Evolutionary conservation across 2,888 invertebrate species (phyloP).

Genomic region (Acanthosepion esculentum): DNA sequence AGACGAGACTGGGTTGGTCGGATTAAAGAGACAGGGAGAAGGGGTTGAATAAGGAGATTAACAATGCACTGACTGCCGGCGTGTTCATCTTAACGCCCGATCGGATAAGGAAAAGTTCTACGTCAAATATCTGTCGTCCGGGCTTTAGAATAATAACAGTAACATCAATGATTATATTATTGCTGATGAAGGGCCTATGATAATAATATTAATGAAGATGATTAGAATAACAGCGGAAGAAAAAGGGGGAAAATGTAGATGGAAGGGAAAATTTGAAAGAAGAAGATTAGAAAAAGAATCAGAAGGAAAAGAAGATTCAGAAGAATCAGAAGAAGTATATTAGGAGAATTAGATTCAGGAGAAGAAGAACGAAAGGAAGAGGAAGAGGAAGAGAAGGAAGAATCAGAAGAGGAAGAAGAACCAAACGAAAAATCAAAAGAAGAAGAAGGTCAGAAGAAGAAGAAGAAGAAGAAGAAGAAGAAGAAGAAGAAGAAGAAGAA

Average conservation of each 20-base stretch:
- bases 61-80: not conserved
- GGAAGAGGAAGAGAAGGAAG: no score
- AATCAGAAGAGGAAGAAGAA: no score
- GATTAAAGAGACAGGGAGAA: not conserved
- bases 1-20: not conserved
- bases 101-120: constrained; percentile 7
- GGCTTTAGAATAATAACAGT: not conserved
- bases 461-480: no score
- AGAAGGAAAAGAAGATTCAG: no score
- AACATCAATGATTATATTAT: not conserved
- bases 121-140: not conserved
- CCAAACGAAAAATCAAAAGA: no score
- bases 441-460: no score
- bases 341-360: no score
- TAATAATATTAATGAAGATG: not conserved
- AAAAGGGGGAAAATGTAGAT: not conserved
- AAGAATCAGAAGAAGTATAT: no score
- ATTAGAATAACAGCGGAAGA: not conserved
- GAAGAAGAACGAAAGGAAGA: no score
- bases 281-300: no score
- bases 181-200: not conserved
- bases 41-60: not conserved
- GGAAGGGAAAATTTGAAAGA: not conserved
- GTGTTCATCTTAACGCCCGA: not conserved
- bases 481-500: no score